phyloP scores from a whole-genome alignment of 2,113 vertebrate species.

The Erinaceus europaeus region DNA sequence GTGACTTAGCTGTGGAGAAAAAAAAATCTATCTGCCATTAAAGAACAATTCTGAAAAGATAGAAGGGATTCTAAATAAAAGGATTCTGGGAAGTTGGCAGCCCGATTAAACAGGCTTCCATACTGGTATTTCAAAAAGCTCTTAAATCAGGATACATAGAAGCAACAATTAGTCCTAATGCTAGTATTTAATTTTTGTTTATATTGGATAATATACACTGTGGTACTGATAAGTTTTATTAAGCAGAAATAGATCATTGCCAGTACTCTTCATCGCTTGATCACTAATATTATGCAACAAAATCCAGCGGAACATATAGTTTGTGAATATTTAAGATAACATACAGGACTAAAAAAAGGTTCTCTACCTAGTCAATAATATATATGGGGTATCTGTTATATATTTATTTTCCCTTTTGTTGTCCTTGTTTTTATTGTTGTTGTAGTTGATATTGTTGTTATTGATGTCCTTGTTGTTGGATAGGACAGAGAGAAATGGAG shows the following conservation, averaged over 20 bases:
- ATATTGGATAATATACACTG: neutral
- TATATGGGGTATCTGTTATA: no score
- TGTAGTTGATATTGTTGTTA: no score
- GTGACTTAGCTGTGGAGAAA: no score
- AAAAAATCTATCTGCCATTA: no score
- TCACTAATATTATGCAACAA: neutral
- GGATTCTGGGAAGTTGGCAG: no score
- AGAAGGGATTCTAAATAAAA: no score
- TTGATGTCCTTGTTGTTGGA: no score
- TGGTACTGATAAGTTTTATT: conserved; percentile 31
- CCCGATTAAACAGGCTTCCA: no score
- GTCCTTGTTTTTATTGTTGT: no score
- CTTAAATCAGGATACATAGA: neutral
- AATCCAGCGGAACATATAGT: conserved; percentile 1
- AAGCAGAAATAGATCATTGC: conserved; percentile 35
- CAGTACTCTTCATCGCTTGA: conserved; percentile 34
- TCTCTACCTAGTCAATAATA: neutral
- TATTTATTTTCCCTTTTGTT: no score
- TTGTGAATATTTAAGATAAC: neutral
- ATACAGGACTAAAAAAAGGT: neutral
- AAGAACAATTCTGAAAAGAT: no score
- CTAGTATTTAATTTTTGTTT: neutral
- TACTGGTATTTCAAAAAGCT: neutral
- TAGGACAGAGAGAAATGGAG: no score
- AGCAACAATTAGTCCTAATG: neutral